phyloP scores from a whole-genome alignment of 2,888 invertebrate genomes.

The Phorcus lineatus region DNA sequence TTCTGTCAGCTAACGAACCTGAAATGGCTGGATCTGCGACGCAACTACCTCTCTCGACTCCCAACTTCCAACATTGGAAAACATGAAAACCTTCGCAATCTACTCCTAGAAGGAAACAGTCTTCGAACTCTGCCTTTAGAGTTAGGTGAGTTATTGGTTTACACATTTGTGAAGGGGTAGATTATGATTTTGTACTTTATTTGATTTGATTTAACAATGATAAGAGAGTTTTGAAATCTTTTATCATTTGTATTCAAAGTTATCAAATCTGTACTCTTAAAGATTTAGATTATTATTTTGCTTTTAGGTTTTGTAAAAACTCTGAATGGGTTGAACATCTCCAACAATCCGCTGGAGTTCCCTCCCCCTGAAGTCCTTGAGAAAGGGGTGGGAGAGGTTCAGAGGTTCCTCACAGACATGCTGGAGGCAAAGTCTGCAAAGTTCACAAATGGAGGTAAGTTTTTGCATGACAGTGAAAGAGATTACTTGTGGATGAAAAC shows the following conservation, averaged over 20 bases:
- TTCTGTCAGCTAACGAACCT: constrained; percentile 71
- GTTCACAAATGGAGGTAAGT: constrained; percentile 35
- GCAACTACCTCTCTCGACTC: constrained; percentile 66
- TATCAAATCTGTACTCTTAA: too few relatives aligned
- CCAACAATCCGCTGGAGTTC: constrained; percentile 73
- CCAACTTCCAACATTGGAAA: constrained; percentile 69
- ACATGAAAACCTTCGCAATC: constrained; percentile 67
- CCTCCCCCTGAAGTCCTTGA: constrained; percentile 71
- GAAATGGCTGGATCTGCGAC: constrained; percentile 72
- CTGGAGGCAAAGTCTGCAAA: constrained; percentile 61
- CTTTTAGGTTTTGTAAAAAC: constrained; percentile 52
- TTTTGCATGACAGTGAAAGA: too few relatives aligned
- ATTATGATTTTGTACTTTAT: too few relatives aligned
- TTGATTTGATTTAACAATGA: too few relatives aligned
- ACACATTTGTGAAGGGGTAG: too few relatives aligned
- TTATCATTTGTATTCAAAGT: too few relatives aligned
- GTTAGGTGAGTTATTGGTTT: constrained; percentile 58
- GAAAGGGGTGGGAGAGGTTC: constrained; percentile 67
- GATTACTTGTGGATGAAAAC: too few relatives aligned
- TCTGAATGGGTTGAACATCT: constrained; percentile 72
- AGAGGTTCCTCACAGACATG: constrained; percentile 69
- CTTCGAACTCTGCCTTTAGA: constrained; percentile 71
- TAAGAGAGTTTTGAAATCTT: too few relatives aligned
- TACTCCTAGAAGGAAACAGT: constrained; percentile 72
- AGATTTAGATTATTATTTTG: too few relatives aligned